Base-by-base conservation (phyloP, 2,797 vertebrate genomes). In the Hapalemur alaotrensis region DNA sequence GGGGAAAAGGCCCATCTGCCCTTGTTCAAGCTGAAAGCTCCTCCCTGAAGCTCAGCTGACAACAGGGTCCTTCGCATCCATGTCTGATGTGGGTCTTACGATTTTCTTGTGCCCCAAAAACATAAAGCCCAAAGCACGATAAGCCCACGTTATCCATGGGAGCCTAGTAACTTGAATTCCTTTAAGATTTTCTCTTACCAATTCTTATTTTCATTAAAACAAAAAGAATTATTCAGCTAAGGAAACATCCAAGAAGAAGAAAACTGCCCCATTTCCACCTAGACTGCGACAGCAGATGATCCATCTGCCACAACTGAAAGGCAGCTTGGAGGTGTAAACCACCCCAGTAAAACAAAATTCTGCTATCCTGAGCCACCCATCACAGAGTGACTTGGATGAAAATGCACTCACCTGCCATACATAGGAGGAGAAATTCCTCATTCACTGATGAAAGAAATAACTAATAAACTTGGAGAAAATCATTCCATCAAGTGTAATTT, bases 151-250 rank as follows among this genome's bases (percentile, higher is more conserved):
- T 80, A 89, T 59, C 63, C 38, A 80, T 5, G 35, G 65, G 38
- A 96, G 30, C 4, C 54, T 38, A 92, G 57, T 43, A 87, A 17
- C 50, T 41, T 59, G 48, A 83, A 75, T 93, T 93, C 61, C 75
- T 70, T 93, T 95, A 83, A 87, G 70, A 95, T 20, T 73, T 35
- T 83, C 67, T 90, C 75, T 80, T 54, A 89, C 4, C 46, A 81
- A 61, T 72, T 83, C 94, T 96, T 95, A 89, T 79, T 85, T 87
- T 79, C 9, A 41, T 63, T 50, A 7, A 48, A 89, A 70, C 10
- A 25, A 63, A 50, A 80, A 41, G 1, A 91, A 76, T 25, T 86
- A 79, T 63, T 95, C 4, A 54, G 23, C 54, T 67, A 54, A 94
- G 63, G 48, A 95, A 81, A 92, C 69, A 52, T 4, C 14, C 59